Evolutionary conservation across 2,797 vertebrate species (phyloP).

Genomic region (Anableps anableps): DNA sequence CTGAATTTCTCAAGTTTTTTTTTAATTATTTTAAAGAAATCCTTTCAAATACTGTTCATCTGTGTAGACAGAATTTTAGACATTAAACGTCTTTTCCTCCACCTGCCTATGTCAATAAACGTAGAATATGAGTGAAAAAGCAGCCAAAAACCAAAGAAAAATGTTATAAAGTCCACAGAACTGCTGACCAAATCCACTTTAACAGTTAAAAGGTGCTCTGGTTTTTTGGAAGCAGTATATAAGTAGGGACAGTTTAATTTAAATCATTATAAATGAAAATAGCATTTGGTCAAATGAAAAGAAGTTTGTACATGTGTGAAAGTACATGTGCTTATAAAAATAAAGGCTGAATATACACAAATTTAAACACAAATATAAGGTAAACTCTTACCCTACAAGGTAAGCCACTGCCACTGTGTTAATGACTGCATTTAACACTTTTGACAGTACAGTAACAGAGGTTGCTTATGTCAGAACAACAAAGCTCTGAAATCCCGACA

Average conservation of each 20-base stretch:
- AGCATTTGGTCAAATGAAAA: background rate
- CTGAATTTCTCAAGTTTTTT: background rate
- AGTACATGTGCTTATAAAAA: background rate
- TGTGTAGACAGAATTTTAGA: background rate
- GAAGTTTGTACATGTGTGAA: background rate
- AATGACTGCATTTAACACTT: background rate
- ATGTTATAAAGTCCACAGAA: background rate
- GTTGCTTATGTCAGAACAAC: background rate
- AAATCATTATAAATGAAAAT: background rate
- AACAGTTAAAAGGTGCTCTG: background rate
- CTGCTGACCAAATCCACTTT: background rate
- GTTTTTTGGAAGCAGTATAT: background rate
- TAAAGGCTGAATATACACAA: background rate
- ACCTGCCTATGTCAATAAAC: background rate
- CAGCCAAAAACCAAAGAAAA: background rate
- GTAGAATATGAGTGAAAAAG: background rate
- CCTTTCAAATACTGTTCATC: background rate
- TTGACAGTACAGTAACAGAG: background rate
- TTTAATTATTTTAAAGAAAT: background rate
- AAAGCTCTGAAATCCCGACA: background rate
- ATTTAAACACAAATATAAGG: background rate
- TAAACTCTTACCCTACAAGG: background rate
- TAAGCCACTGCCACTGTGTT: background rate
- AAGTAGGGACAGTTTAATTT: background rate
- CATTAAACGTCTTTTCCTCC: background rate